Evolutionary conservation across 2,888 invertebrate species (phyloP), one percentile per base, ranked within the genome.

Genomic region (Rhynchonema sp.): DNA sequence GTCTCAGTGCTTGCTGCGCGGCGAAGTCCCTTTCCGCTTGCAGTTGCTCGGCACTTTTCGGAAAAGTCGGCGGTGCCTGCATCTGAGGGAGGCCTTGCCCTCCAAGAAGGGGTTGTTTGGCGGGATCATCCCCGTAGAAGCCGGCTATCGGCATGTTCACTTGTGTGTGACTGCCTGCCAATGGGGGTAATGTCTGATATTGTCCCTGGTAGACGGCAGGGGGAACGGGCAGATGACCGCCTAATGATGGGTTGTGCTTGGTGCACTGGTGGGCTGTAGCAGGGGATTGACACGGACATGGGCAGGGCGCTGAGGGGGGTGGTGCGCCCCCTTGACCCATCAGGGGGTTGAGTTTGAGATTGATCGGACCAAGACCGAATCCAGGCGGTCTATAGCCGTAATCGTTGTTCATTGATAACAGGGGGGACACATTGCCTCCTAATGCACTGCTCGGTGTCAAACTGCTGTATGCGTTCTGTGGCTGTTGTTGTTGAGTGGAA

Each of bases 351-450:
- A n/a, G n/a, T n/a, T n/a, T n/a, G n/a, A n/a, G n/a, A n/a, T n/a
- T n/a, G 20, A 9, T 25, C 30, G 22, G 22, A n/a, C 46, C 27
- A 20, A 57, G 27, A 20, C 38, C 28, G 49, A 28, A 57, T 22
- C 68, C 68, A 1, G 72, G 72, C 27, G 72, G 72, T 58, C 71
- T 70, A 62, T 72, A 72, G 46, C 71, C 72, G 62, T 72, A 72
- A 61, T 71, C 71, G 62, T 71, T 72, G 49, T 6, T n/a, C 20
- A 49, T 6, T n/a, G 49, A 3, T 6, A n/a, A 6, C 49, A 49
- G 49, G 3, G 49, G 23, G 20, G 49, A 49, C 20, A 49, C 49
- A n/a, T 49, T 6, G 20, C 29, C 49, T 53, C 29, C n/a, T n/a
- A n/a, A n/a, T n/a, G n/a, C n/a, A n/a, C n/a, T n/a, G n/a, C n/a